Percentiles rank a stretch among this genome's conserved stretches.
These are phyloP conservation scores for Xylocopa sonorina DNA, from an alignment of 1,140 invertebrate genomes.

Conservation along the genomic window DNA sequence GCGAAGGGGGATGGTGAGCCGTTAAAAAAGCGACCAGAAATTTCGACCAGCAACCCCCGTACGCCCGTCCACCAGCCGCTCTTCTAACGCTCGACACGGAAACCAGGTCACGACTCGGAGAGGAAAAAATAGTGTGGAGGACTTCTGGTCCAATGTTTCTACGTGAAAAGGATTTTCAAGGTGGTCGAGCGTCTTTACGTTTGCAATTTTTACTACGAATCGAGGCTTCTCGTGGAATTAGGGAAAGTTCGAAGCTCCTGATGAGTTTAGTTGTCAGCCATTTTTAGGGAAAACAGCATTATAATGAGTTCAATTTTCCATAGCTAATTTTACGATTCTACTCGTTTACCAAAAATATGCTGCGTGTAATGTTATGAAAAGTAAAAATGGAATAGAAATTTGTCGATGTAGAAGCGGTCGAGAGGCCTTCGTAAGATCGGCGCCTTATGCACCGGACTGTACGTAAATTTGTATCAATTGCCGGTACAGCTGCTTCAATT, in stretches of 20 bases:
- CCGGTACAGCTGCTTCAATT: constrained; percentile 81
- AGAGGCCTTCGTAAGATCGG: constrained; percentile 46
- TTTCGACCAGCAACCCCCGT: background rate
- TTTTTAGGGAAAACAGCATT: too few species aligned
- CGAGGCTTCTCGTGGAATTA: too few species aligned
- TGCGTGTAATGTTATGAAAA: too few species aligned
- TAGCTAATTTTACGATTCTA: too few species aligned
- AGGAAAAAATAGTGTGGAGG: background rate
- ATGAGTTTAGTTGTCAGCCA: too few species aligned
- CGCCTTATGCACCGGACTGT: constrained; percentile 77
- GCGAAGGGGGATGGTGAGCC: background rate
- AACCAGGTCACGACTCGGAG: background rate
- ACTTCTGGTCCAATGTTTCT: background rate
- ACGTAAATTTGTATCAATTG: constrained; percentile 82
- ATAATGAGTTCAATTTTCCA: too few species aligned
- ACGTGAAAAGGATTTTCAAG: background rate
- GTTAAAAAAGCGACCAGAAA: constrained; percentile 1
- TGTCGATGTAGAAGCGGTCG: background rate
- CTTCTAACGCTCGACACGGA: background rate
- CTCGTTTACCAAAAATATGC: too few species aligned
- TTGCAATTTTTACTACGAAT: too few species aligned
- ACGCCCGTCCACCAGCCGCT: background rate
- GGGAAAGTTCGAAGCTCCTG: too few species aligned
- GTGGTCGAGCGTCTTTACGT: too few species aligned
- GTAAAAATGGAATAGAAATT: too few species aligned